Conservation (phyloP, 2,888 invertebrate genomes). For the Lampropteryx suffumata region DNA sequence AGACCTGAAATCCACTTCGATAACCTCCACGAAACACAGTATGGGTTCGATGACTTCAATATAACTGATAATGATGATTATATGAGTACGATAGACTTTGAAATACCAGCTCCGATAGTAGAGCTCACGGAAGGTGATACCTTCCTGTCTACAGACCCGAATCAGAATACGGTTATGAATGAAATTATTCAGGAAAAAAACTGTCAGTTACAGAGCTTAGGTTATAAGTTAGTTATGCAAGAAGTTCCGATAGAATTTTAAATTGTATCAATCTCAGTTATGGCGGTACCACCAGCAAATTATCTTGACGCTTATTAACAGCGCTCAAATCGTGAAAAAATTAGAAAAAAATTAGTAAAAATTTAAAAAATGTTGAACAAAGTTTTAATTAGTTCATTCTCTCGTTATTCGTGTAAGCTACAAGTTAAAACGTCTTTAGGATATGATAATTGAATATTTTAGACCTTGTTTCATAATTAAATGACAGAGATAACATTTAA, state of each 20-base stretch:
- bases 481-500: too few species aligned
- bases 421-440: too few species aligned
- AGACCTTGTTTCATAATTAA: too few species aligned
- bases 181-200: slow-evolving; percentile 21
- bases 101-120: slow-evolving; percentile 66
- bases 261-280: background rate
- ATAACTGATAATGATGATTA: slow-evolving; percentile 51
- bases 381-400: too few species aligned
- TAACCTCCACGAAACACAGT: slow-evolving; percentile 43
- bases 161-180: slow-evolving; percentile 6
- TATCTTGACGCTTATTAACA: too few species aligned
- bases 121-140: slow-evolving; percentile 54
- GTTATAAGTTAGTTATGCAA: slow-evolving; percentile 62
- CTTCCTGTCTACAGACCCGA: background rate
- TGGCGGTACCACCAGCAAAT: too few species aligned
- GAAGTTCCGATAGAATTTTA: slow-evolving; percentile 74
- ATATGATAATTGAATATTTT: too few species aligned
- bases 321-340: too few species aligned
- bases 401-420: too few species aligned
- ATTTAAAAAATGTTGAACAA: too few species aligned
- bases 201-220: slow-evolving; percentile 42
- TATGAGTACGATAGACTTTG: slow-evolving; percentile 59
- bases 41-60: slow-evolving; percentile 54
- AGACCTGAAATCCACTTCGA: slow-evolving; percentile 63
- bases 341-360: too few species aligned